Evolutionary conservation across 1,140 invertebrate genomes (phyloP), one percentile per base, ranked within the genome.

Genomic region (Cyclargus thomasi): DNA sequence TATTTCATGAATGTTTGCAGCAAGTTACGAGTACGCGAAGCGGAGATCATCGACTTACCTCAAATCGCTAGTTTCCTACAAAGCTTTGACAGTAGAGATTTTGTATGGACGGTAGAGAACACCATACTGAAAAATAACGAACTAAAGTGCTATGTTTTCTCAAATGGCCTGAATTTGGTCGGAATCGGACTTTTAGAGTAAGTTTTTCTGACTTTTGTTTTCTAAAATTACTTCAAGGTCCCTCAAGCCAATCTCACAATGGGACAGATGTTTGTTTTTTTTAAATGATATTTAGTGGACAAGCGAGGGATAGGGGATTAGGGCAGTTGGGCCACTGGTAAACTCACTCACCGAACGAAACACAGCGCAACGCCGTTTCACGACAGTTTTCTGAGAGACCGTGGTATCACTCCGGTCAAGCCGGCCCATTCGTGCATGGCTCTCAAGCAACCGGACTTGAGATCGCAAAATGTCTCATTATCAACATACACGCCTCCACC

Each of bases 101-200:
- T 81, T 0, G 53, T 90, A 11, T 81, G 80, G 75, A 72, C 76
- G 6, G 70, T 90, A 0, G 81, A 86, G 67, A 77, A 78, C 63
- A 84, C 77, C 18, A 75, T 85, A 22, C 36, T 75, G 16, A 73
- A 67, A 6, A 79, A 72, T 6, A 77, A 77, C 64, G 64, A 80
- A 17, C 74, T 81, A 11, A 62, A 75, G 16, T 79, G 81, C 36
- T 92, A 85, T 67, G 82, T 92, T 0, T 85, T 92, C 21, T 64
- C 88, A 3, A 91, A 88, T 63, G 85, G 80, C 5, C 65, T 75
- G 6, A 66, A 73, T 20, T 59, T 88, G 6, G 65, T 88, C 8
- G 86, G 86, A 0, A 62, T 87, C 53, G 83, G 75, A 6, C 79
- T 88, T 65, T 67, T 86, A 18, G 82, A 87, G 86, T 88, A 68